Conservation (phyloP, 2,888 invertebrate genomes). For the Pycnomerus fuliginosus region DNA sequence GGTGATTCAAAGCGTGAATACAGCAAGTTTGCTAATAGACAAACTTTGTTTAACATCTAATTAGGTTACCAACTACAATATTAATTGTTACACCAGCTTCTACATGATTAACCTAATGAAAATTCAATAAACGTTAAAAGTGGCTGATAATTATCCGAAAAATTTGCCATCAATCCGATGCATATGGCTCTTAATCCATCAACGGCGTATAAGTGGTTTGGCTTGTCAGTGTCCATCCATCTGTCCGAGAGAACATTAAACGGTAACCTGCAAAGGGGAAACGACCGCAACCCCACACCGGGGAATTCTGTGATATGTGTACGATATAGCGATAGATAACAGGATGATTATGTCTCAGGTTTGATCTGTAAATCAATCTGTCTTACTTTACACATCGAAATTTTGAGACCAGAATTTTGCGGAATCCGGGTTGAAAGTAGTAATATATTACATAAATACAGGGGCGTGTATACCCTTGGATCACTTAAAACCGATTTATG, state of each 20-base stretch:
- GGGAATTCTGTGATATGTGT: no score
- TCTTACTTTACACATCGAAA: no score
- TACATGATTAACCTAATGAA: no score
- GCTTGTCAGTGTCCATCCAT: constrained; percentile 19
- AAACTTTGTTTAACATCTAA: no score
- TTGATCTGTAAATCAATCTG: constrained; percentile 19
- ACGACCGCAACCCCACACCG: constrained; percentile 7
- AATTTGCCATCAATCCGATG: constrained; percentile 5
- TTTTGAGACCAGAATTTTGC: no score
- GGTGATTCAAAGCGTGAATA: no score
- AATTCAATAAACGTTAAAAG: no score
- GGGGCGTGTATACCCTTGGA: constrained; percentile 5
- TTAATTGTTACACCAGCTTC: no score
- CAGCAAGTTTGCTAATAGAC: no score
- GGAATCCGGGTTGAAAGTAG: no score
- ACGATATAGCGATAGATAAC: constrained; percentile 14
- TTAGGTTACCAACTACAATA: no score
- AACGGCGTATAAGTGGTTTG: constrained; percentile 16
- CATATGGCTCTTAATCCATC: constrained; percentile 15
- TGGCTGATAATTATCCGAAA: no score
- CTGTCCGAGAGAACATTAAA: constrained; percentile 12
- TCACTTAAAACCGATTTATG: constrained; percentile 13
- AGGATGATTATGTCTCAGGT: constrained; percentile 16
- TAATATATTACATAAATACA: constrained; percentile 11
- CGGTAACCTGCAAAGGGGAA: constrained; percentile 14